These are phyloP conservation scores for Alethe castanea DNA, from an alignment of 2,113 vertebrate species.

Conservation along the genomic window DNA sequence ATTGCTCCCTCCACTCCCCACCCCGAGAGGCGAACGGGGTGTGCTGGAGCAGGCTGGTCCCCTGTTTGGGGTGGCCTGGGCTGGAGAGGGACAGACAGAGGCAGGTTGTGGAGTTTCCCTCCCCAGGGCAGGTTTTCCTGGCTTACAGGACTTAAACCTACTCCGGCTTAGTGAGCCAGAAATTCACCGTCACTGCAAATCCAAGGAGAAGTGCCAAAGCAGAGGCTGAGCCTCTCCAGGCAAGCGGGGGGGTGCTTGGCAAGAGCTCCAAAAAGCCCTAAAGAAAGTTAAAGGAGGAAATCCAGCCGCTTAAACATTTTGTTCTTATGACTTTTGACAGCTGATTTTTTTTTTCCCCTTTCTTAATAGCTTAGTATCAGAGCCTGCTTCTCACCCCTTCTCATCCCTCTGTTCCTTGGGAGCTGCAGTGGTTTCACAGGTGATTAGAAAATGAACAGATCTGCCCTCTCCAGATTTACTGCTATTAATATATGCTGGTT, in stretches of 20 bases:
- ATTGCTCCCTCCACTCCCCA: rapidly evolving
- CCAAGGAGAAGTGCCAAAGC: neutral
- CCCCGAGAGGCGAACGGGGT: neutral
- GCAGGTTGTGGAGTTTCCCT: neutral
- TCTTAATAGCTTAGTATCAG: neutral
- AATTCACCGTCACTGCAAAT: neutral
- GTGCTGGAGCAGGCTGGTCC: neutral
- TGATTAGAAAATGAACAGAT: neutral
- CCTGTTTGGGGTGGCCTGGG: neutral
- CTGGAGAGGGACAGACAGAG: neutral
- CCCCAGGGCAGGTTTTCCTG: neutral
- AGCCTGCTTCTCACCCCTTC: neutral
- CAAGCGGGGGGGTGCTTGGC: neutral
- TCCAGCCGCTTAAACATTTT: neutral
- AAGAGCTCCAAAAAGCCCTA: neutral
- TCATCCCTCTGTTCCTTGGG: neutral
- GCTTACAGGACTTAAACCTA: neutral
- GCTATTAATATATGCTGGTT: neutral
- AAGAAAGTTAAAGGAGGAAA: conserved; percentile 29
- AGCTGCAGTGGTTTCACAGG: neutral
- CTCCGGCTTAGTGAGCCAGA: neutral
- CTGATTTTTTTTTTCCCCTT: neutral
- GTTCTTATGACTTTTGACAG: neutral
- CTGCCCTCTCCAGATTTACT: neutral
- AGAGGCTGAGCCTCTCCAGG: neutral